Base-by-base conservation (phyloP, 2,113 vertebrate genomes). In the Neotragus pygmaeus region DNA sequence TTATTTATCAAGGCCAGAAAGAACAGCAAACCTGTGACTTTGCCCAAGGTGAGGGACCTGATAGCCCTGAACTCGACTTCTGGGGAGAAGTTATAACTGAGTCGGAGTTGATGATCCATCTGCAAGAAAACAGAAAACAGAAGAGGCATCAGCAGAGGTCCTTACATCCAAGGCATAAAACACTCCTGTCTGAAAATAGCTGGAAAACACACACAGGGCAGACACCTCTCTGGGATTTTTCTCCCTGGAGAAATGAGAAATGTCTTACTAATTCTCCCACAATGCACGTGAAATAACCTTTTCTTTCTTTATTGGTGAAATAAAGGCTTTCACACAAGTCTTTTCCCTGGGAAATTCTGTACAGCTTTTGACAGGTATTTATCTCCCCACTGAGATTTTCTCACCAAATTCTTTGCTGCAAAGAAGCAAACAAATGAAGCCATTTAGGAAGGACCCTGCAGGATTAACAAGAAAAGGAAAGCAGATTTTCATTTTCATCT, bases 11-110 rank as follows among this genome's bases (percentile, higher is more conserved):
- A 36, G 51, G 36, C 9, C 6, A 6, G 33, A 90, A 84, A 75
- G 5, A 70, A 51, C 27, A 66, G 91, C 88, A 83, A 58, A 99
- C 99, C 99, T 98, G 99, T 98, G 98, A 99, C 98, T 99, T 99
- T 99, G 97, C 99, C 99, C 98, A 99, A 98, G 89, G 99, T 99
- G 96, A 99, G 98, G 43, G 99, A 99, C 97, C 99, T 99, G 98
- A 99, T 98, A 77, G 99, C 98, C 98, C 99, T 99, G 98, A 99
- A 99, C 95, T 99, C 99, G 15, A 97, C 98, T 91, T 99, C 99
- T 28, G 98, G 98, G 93, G 99, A 99, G 98, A 99, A 99, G 87
- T 99, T 99, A 97, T 99, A 99, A 96, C 99, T 99, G 97, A 99
- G 98, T 98, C 99, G 99, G 95, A 99, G 98, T 97, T 99, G 99